A percentile compares a stretch with the other conserved stretches of the same genome.
phyloP scores from a whole-genome alignment of 2,113 vertebrate species.

The Aptenodytes forsteri region DNA sequence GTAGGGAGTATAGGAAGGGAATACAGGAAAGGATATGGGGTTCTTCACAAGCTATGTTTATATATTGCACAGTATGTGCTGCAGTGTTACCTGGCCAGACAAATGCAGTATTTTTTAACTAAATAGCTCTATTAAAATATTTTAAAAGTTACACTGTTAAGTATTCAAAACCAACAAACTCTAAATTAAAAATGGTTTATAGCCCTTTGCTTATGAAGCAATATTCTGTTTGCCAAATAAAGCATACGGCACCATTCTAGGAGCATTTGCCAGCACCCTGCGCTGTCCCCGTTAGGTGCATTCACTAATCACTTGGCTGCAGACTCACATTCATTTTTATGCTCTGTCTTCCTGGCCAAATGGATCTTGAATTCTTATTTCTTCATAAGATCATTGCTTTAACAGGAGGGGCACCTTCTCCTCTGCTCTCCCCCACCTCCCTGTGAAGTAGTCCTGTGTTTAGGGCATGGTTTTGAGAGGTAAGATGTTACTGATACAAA shows the following conservation, averaged over 20 bases:
- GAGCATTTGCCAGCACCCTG: background rate
- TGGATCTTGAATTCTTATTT: background rate
- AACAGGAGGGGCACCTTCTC: background rate
- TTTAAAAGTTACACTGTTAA: background rate
- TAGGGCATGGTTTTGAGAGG: background rate
- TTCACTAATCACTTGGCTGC: background rate
- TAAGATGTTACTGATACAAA: background rate
- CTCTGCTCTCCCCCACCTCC: background rate
- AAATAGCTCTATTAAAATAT: background rate
- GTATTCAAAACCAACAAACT: background rate
- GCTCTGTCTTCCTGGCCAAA: background rate
- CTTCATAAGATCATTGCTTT: background rate
- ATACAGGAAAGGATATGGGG: background rate
- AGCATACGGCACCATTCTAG: background rate
- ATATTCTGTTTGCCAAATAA: background rate
- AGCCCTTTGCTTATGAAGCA: background rate
- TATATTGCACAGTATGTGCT: background rate
- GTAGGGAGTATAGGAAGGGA: background rate
- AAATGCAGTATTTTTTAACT: background rate
- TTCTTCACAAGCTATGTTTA: background rate
- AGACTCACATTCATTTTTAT: background rate
- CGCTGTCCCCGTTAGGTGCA: background rate
- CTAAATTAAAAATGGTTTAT: background rate
- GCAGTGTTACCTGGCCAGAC: background rate
- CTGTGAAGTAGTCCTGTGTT: background rate